Base-by-base conservation (phyloP, 53 echinoderm and acorn worm genomes). In the Patiria pectinifera region DNA sequence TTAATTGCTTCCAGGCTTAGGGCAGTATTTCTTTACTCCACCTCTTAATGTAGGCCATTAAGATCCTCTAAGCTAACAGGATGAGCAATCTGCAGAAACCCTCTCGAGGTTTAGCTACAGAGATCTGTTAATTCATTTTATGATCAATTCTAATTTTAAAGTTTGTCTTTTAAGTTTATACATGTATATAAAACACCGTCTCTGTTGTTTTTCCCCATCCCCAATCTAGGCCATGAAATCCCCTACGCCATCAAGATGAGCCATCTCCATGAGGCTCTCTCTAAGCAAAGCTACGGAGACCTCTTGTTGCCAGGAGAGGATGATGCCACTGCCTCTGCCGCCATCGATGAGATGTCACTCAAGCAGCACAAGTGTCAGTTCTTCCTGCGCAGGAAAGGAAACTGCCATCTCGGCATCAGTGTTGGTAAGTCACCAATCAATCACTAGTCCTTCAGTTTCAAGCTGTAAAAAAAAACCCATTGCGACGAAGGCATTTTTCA, bases 231-330 rank as follows among this genome's bases (percentile, higher is more conserved):
- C 82, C 99, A 98, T 85, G 99, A 98, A 80, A 91, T 95, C 79
- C 99, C 99, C 12, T 95, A 95, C 25, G 95, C 99, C 13, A 98
- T 98, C 90, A 95, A 97, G 92, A 97, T 98, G 95, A 98, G 93
- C 62, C 99, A 98, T 87, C 85, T 96, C 24, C 94, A 97, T 8
- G 99, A 98, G 69, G 98, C 96, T 6, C 92, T 94, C 82, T 91
- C 94, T 77, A 94, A 95, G 48, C 91, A 89, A 5, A 93, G 92
- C 77, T 91, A 95, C 66, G 82, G 83, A 8, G 94, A 96, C 91
- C 92, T 93, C 43, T 82, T 92, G 23, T 60, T 86, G 4, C 87
- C 87, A 4, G 78, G 82, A 3, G 97, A 97, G 74, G 91, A 92
- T 45, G 95, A 97, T n/a, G 95, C 93, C 16, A 85, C 91, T 80